Conservation (phyloP, 2,888 invertebrate species). For the Oscheius sp. region DNA sequence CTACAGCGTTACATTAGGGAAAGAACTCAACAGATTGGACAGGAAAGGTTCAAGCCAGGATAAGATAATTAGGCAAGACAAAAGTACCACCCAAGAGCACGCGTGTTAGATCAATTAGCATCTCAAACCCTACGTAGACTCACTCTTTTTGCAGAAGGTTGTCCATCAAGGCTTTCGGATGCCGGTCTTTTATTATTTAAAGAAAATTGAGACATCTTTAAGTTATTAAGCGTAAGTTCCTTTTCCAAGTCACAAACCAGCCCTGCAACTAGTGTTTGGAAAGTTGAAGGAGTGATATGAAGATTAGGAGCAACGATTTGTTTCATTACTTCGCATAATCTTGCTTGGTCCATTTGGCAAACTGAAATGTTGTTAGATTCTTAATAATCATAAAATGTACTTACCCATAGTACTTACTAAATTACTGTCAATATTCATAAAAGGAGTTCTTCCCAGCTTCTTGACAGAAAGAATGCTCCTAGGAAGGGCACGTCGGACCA, state of each 20-base stretch:
- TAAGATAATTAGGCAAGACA: neutral
- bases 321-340: conserved; percentile 13
- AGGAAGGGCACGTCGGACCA: conserved; percentile 18
- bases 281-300: neutral
- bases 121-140: neutral
- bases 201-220: conserved; percentile 5
- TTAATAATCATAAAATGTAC: no score
- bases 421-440: neutral
- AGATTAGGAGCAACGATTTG: neutral
- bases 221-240: neutral
- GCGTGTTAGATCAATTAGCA: neutral
- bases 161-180: conserved; percentile 1
- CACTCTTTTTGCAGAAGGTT: conserved; percentile 9
- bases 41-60: neutral
- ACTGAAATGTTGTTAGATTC: conserved; percentile 17
- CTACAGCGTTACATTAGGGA: neutral
- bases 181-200: conserved; percentile 1
- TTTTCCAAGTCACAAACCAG: neutral
- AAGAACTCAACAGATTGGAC: neutral
- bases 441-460: conserved; percentile 18
- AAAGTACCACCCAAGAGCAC: neutral
- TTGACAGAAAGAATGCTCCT: conserved; percentile 15
- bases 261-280: neutral
- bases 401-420: no score
- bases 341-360: neutral